Evolutionary conservation across 2,797 vertebrate species (phyloP).

Genomic region (Sebastes taczanowskii): DNA sequence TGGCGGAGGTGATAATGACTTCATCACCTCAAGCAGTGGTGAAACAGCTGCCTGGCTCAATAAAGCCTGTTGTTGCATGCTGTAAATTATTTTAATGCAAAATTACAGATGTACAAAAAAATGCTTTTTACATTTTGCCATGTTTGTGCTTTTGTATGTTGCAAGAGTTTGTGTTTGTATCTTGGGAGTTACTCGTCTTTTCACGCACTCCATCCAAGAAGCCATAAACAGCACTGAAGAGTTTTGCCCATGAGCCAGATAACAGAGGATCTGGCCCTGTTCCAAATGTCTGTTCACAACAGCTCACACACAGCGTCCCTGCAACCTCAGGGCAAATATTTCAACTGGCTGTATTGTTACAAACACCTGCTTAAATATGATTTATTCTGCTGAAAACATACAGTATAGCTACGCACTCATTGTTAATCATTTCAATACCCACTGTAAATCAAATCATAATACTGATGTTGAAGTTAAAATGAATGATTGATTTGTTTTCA

Average conservation of each 20-base stretch:
- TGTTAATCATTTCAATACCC: neutral
- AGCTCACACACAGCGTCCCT: neutral
- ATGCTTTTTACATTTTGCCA: neutral
- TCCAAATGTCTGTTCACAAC: constrained; percentile 22
- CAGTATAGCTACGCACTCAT: neutral
- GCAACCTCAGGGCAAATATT: constrained; percentile 17
- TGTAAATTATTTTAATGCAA: constrained; percentile 1
- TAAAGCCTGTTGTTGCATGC: neutral
- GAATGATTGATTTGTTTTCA: neutral
- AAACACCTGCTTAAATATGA: neutral
- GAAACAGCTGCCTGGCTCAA: neutral
- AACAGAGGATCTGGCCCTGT: constrained; percentile 4
- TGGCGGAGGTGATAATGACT: neutral
- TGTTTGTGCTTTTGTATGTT: constrained; percentile 3
- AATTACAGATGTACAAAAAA: neutral
- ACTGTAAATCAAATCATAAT: neutral
- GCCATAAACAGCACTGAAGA: constrained; percentile 31
- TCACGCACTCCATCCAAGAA: constrained; percentile 7
- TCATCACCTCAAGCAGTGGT: neutral
- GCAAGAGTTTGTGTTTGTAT: neutral
- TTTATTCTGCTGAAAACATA: neutral
- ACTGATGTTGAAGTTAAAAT: neutral
- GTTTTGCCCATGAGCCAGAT: constrained; percentile 3
- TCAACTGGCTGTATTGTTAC: neutral
- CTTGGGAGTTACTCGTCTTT: constrained; percentile 15